Conservation (phyloP, 2,797 vertebrate genomes). For the Acestrorhynchus altus region DNA sequence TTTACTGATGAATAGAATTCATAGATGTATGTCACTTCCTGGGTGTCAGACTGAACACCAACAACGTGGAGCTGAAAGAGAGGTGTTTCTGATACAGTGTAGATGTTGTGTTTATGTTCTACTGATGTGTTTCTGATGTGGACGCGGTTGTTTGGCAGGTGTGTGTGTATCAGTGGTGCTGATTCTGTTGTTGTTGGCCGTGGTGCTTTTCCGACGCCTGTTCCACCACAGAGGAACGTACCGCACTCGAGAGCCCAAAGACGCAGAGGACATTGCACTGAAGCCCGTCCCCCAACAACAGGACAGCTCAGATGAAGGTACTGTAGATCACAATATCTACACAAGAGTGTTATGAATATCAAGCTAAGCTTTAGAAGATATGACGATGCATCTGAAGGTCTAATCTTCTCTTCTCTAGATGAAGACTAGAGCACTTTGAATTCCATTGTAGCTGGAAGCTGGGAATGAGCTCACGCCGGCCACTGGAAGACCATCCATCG, state of each 20-base stretch:
- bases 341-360: no score
- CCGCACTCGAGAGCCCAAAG: conserved; percentile 84
- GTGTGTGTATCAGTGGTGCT: conserved; percentile 64
- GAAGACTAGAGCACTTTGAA: neutral
- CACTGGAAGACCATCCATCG: neutral
- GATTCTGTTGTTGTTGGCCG: conserved; percentile 72
- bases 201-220: conserved; percentile 73
- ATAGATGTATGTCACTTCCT: no score
- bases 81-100: neutral
- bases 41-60: no score
- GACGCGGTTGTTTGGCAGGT: neutral
- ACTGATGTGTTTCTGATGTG: no score
- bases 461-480: no score
- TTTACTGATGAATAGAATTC: no score
- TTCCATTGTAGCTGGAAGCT: neutral
- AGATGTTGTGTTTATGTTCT: neutral
- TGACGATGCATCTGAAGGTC: neutral
- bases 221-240: conserved; percentile 87
- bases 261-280: conserved; percentile 71
- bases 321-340: neutral
- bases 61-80: no score
- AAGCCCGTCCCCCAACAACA: conserved; percentile 75
- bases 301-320: conserved; percentile 74
- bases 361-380: neutral
- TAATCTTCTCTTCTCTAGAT: neutral